phyloP scores from a whole-genome alignment of 2,888 invertebrate species.

The Mesopsocus fuscifrons region DNA sequence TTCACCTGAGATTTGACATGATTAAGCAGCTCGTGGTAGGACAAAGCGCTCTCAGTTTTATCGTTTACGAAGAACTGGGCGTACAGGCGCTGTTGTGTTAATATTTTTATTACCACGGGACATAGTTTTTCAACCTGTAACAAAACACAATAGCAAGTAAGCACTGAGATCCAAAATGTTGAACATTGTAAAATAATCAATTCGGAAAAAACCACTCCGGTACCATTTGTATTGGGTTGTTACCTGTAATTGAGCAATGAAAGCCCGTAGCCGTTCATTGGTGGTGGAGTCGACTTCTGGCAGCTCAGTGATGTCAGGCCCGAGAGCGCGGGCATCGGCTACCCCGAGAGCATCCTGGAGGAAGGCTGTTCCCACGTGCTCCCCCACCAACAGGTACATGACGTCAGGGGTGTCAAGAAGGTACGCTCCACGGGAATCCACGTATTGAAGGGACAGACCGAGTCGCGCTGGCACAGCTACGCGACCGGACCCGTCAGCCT shows the following conservation, averaged over 20 bases:
- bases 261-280: conserved; percentile 54
- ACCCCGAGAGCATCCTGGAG: conserved; percentile 63
- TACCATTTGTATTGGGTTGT: too few species aligned
- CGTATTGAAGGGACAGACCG: conserved; percentile 61
- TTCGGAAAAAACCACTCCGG: too few species aligned
- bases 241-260: conserved; percentile 61
- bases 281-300: conserved; percentile 58
- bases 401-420: conserved; percentile 72
- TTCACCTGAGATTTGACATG: conserved; percentile 80
- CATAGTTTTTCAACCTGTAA: conserved; percentile 45
- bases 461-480: conserved; percentile 53
- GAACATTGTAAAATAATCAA: too few species aligned
- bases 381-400: conserved; percentile 69
- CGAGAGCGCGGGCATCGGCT: conserved; percentile 46
- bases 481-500: too few species aligned
- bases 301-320: conserved; percentile 51
- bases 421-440: conserved; percentile 69
- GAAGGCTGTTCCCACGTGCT: conserved; percentile 52
- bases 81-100: conserved; percentile 38
- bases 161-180: too few species aligned
- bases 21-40: conserved; percentile 96
- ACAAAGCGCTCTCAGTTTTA: conserved; percentile 79
- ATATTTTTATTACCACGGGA: conserved; percentile 54
- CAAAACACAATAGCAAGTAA: neutral
- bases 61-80: conserved; percentile 58